These are phyloP conservation scores for Phrynocephalus versicolor DNA, from an alignment of 2,113 vertebrate genomes.

Conservation along the genomic window DNA sequence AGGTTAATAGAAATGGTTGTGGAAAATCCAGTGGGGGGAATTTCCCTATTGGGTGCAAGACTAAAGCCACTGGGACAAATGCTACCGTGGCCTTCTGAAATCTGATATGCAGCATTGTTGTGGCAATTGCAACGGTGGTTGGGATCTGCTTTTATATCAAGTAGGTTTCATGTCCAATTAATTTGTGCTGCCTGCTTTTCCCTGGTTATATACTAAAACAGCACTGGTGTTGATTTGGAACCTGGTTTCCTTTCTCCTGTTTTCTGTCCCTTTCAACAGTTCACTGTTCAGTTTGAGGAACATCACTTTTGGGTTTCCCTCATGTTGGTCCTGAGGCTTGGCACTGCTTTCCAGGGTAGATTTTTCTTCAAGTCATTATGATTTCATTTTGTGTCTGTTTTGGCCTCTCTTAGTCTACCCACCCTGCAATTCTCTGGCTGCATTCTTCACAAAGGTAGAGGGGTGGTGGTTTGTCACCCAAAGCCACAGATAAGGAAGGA, in stretches of 20 bases:
- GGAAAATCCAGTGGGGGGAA: background rate
- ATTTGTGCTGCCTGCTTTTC: background rate
- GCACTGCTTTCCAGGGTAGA: background rate
- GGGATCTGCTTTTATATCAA: background rate
- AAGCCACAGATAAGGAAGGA: conserved; percentile 92
- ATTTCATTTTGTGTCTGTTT: background rate
- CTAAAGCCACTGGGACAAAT: background rate
- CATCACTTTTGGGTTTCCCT: background rate
- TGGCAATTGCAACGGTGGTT: background rate
- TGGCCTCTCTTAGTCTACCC: conserved; percentile 52
- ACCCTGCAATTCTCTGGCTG: conserved; percentile 97
- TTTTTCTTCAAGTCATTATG: background rate
- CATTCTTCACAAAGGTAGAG: conserved; percentile 98
- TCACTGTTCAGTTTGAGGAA: background rate
- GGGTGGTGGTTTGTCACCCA: conserved; percentile 98
- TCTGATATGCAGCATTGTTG: background rate
- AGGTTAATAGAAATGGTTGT: background rate
- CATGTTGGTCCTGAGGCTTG: background rate
- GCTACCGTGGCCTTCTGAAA: background rate
- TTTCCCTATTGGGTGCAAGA: background rate
- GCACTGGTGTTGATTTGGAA: background rate
- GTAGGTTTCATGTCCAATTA: background rate
- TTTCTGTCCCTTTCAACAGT: background rate
- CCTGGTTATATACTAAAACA: background rate
- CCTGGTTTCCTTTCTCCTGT: background rate